Evolutionary conservation across 1,140 invertebrate genomes (phyloP).

Genomic region (Streblospio benedicti): DNA sequence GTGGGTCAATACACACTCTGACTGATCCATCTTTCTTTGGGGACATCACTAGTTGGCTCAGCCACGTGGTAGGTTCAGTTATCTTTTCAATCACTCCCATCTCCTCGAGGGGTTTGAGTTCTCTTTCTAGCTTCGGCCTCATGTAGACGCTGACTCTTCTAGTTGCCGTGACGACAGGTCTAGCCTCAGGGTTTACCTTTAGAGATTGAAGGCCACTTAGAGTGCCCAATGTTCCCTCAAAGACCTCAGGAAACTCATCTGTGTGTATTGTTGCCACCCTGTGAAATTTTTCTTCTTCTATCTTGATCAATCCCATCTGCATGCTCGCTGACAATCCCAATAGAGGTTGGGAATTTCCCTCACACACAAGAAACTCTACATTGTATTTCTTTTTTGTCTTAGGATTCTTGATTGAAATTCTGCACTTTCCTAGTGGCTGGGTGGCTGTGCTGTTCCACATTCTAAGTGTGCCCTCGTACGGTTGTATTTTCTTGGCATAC

Average conservation of each 20-base stretch:
- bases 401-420: too few species aligned
- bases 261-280: not conserved
- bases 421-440: too few species aligned
- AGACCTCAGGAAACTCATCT: constrained; percentile 3
- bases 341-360: not conserved
- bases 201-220: constrained; percentile 7
- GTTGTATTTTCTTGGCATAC: too few species aligned
- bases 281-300: not conserved
- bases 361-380: not conserved
- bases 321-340: not conserved
- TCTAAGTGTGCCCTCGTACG: too few species aligned
- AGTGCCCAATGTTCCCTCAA: constrained; percentile 10
- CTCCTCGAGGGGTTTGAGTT: constrained; percentile 17
- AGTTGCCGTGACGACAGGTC: constrained; percentile 11
- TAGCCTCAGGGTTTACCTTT: constrained; percentile 7
- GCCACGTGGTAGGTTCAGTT: constrained; percentile 21
- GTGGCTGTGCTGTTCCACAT: too few species aligned
- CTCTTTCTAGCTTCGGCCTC: constrained; percentile 9
- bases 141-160: constrained; percentile 13
- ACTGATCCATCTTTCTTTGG: constrained; percentile 21
- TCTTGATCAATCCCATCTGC: not conserved
- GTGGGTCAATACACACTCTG: constrained; percentile 25
- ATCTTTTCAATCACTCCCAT: constrained; percentile 20
- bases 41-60: constrained; percentile 21
- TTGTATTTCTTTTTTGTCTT: constrained; percentile 1